Evolutionary conservation across 2,888 invertebrate genomes (phyloP), one percentile per base, ranked within the genome.

Genomic region (Phlogophora meticulosa): DNA sequence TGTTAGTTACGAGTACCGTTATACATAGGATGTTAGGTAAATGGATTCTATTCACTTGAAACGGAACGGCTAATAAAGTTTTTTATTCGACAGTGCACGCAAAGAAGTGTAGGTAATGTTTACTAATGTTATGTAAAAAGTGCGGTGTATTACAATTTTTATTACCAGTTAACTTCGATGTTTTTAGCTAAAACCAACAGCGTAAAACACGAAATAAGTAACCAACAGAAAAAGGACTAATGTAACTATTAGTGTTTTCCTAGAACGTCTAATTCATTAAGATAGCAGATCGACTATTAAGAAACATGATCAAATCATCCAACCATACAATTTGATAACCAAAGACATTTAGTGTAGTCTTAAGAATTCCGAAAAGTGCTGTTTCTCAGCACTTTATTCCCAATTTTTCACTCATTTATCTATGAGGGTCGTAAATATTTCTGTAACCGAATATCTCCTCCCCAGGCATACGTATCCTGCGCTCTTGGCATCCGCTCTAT

Each of bases 401-500:
- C 5, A 28, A 28, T 28, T 28, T 28, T 2, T 28, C 28, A n/a
- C n/a, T n/a, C n/a, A n/a, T n/a, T 28, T 28, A 28, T 28, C 5
- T n/a, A n/a, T n/a, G n/a, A n/a, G 28, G 28, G 28, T 28, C 5
- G 2, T 28, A 2, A 28, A 28, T 28, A 28, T 4, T 43, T 46
- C n/a, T 48, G 10, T 34, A 71, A 52, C 20, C n/a, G 20, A 13
- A 40, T 28, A 13, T 28, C 64, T 72, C 55, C 78, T 95, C 94
- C 94, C 4, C 93, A 97, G 97, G 98, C 98, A 0, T 98, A 97
- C 92, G 97, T 98, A n/a, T 97, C 98, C 2, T 98, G 98, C 90
- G 98, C 98, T 0, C 94, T 98, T 87, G 98, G 99, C 34, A 98
- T 99, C 57, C 97, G 98, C 82, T 98, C 98, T 85, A 99, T 99